phyloP scores from a whole-genome alignment of 2,888 invertebrate species.

The Autographa pulchrina region DNA sequence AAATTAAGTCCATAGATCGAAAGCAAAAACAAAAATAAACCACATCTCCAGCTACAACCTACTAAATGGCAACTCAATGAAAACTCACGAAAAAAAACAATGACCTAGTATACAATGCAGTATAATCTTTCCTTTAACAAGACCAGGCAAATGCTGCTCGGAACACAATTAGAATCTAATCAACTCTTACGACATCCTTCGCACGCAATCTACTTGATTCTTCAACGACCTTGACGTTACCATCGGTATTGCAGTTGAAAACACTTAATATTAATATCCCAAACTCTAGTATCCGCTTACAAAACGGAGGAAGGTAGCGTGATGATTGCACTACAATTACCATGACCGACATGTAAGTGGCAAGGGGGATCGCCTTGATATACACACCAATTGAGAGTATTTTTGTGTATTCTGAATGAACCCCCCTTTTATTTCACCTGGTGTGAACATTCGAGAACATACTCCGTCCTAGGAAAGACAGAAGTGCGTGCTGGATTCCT shows the following conservation, averaged over 20 bases:
- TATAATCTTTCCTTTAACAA: neutral
- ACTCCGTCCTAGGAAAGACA: no score
- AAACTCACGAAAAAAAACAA: neutral
- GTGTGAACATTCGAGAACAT: neutral
- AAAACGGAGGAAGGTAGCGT: constrained; percentile 26
- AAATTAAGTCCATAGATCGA: no score
- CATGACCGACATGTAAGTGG: constrained; percentile 22
- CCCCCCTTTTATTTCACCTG: neutral
- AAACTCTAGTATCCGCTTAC: constrained; percentile 20
- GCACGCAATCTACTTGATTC: neutral
- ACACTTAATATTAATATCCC: constrained; percentile 5
- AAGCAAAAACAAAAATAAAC: no score
- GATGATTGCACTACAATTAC: constrained; percentile 37
- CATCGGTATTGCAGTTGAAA: neutral
- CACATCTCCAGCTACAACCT: no score
- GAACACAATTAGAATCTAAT: constrained; percentile 1
- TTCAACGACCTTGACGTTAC: neutral
- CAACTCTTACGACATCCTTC: constrained; percentile 4
- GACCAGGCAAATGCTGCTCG: neutral
- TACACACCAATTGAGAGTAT: neutral
- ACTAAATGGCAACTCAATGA: neutral
- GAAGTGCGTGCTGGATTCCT: no score
- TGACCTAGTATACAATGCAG: neutral
- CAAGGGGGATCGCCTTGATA: neutral
- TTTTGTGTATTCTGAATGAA: neutral